phyloP scores from a whole-genome alignment of 2,888 invertebrate genomes.

The Scaptomyza cyrtandrae region DNA sequence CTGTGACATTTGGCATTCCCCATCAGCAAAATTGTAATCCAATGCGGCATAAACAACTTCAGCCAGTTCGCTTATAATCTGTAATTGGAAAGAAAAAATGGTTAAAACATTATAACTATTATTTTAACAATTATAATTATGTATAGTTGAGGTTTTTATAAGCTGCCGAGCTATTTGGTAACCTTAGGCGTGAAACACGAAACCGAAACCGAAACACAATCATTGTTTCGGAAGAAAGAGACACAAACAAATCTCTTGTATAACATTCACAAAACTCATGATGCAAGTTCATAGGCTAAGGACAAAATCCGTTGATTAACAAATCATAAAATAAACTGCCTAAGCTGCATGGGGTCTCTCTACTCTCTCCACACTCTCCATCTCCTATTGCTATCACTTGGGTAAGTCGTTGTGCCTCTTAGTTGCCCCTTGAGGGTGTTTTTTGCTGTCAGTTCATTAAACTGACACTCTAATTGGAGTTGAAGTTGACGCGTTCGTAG shows the following conservation, averaged over 20 bases:
- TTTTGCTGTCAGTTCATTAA: slow-evolving; percentile 74
- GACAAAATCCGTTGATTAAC: slow-evolving; percentile 29
- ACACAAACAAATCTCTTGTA: not conserved
- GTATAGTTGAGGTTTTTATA: not conserved
- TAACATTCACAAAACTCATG: not conserved
- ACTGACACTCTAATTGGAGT: slow-evolving; percentile 78
- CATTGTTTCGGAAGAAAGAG: not conserved
- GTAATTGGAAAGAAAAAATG: slow-evolving; percentile 82
- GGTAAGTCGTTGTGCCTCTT: slow-evolving; percentile 19
- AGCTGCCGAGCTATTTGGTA: not conserved
- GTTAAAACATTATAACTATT: not conserved
- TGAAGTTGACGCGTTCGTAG: slow-evolving; percentile 73
- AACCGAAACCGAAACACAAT: not conserved
- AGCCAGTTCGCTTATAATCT: slow-evolving; percentile 93
- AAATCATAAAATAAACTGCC: slow-evolving; percentile 5
- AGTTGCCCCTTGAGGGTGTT: slow-evolving; percentile 11
- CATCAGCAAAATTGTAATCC: slow-evolving; percentile 94
- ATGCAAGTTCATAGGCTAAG: slow-evolving; percentile 41
- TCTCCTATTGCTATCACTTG: slow-evolving; percentile 18
- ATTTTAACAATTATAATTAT: slow-evolving; percentile 1
- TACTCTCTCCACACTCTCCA: not conserved
- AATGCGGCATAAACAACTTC: slow-evolving; percentile 94
- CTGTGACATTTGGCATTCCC: slow-evolving; percentile 93
- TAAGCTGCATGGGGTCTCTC: slow-evolving; percentile 2
- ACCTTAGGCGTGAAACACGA: slow-evolving; percentile 2